A percentile compares a stretch with the other conserved stretches of the same genome.
These are phyloP conservation scores for Pomacea maculata DNA, from an alignment of 1,140 invertebrate species.

Conservation along the genomic window DNA sequence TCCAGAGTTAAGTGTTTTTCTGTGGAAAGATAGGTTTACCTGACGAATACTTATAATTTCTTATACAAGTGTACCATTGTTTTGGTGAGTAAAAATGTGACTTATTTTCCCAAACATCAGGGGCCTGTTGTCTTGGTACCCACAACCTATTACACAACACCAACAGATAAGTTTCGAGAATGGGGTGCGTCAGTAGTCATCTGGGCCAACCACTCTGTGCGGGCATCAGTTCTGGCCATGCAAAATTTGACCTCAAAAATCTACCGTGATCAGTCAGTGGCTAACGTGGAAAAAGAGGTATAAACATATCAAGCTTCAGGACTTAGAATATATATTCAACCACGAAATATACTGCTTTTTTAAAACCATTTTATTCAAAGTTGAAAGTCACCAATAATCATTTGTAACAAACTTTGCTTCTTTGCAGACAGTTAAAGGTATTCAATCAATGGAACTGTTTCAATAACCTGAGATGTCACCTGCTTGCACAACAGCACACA, in stretches of 20 bases:
- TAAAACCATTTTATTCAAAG: neutral
- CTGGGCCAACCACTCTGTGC: constrained; percentile 68
- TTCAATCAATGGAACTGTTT: too few relatives aligned
- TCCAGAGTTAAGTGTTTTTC: too few relatives aligned
- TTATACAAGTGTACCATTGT: too few relatives aligned
- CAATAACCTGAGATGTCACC: too few relatives aligned
- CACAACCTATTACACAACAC: constrained; percentile 67
- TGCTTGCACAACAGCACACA: too few relatives aligned
- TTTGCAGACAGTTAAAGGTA: neutral
- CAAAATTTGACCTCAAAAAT: constrained; percentile 61
- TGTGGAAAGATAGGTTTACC: too few relatives aligned
- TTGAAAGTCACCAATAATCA: neutral
- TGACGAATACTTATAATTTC: too few relatives aligned
- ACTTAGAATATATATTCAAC: neutral
- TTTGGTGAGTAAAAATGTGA: too few relatives aligned
- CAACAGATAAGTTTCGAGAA: constrained; percentile 63
- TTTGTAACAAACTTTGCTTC: neutral
- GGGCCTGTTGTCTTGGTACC: constrained; percentile 68
- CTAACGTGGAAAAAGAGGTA: constrained; percentile 64
- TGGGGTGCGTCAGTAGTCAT: constrained; percentile 66
- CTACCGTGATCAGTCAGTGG: constrained; percentile 60
- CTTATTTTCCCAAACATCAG: constrained; percentile 33
- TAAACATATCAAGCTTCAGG: constrained; percentile 15
- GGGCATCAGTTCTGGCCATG: constrained; percentile 65
- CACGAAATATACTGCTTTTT: neutral